Percentiles rank a stretch among this genome's conserved stretches.
phyloP scores from a whole-genome alignment of 2,113 vertebrate genomes.

The Gymnarchus niloticus region DNA sequence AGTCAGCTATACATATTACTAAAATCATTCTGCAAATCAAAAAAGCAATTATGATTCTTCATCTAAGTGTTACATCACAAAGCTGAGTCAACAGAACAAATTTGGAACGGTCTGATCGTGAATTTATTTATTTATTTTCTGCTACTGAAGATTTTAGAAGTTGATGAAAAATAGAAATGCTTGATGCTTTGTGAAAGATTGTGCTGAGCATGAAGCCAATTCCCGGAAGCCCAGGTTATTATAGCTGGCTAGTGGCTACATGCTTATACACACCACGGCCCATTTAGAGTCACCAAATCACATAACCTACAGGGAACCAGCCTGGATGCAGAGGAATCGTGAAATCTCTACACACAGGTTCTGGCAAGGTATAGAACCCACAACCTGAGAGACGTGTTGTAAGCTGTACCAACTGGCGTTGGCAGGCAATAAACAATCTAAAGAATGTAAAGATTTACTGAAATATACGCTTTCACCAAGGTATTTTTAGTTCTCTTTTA shows the following conservation, averaged over 20 bases:
- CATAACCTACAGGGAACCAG: neutral
- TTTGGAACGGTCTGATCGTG: neutral
- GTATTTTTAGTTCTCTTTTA: neutral
- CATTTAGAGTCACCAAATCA: neutral
- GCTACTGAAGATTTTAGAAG: neutral
- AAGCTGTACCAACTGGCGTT: neutral
- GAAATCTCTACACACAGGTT: neutral
- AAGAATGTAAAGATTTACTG: neutral
- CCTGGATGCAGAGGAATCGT: neutral
- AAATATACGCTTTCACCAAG: too few species aligned
- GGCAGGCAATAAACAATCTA: neutral
- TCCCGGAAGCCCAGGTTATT: neutral
- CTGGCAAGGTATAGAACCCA: neutral
- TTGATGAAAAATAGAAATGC: neutral
- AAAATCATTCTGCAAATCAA: neutral
- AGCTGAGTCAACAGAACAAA: neutral
- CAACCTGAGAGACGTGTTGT: neutral
- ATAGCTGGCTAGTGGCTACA: neutral
- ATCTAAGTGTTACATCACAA: neutral
- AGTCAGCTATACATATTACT: neutral
- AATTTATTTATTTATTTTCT: neutral
- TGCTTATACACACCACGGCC: neutral
- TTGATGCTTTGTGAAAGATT: neutral
- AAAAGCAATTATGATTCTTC: neutral
- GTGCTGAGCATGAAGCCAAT: neutral